These are phyloP conservation scores for Pherbina coryleti DNA, from an alignment of 2,888 invertebrate genomes.

Conservation along the genomic window DNA sequence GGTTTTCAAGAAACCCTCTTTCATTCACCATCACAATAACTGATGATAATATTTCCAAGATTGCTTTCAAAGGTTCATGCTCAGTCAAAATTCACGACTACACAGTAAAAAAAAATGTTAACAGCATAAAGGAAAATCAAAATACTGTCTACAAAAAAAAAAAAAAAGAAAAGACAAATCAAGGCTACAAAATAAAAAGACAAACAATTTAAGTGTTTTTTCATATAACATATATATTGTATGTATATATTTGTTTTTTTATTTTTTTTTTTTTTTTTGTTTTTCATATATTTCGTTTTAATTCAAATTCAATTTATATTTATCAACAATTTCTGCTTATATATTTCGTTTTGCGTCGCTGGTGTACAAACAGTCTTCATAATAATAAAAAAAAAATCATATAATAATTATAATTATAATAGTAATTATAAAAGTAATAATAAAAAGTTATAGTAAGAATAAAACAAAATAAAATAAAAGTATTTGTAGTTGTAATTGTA, in stretches of 20 bases:
- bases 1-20: no score
- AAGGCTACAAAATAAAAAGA: constrained; percentile 10
- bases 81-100: not conserved
- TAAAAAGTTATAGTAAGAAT: constrained; percentile 2
- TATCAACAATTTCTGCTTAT: constrained; percentile 32
- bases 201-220: constrained; percentile 19
- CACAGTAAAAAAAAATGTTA: not conserved
- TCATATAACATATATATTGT: not conserved
- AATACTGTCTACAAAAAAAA: not conserved
- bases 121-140: not conserved
- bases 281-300: constrained; percentile 14
- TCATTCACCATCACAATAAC: no score
- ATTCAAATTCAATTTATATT: constrained; percentile 33
- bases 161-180: not conserved
- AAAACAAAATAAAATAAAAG: constrained; percentile 2
- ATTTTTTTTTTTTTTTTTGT: not conserved
- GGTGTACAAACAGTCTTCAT: constrained; percentile 17
- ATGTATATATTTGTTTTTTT: not conserved
- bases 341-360: constrained; percentile 24
- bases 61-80: no score
- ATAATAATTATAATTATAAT: not conserved
- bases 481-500: not conserved
- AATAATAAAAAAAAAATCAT: constrained; percentile 19
- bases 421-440: not conserved
- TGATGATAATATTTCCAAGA: no score